phyloP scores from a whole-genome alignment of 1,140 invertebrate genomes.

The Scaptodrosophila lebanonensis region DNA sequence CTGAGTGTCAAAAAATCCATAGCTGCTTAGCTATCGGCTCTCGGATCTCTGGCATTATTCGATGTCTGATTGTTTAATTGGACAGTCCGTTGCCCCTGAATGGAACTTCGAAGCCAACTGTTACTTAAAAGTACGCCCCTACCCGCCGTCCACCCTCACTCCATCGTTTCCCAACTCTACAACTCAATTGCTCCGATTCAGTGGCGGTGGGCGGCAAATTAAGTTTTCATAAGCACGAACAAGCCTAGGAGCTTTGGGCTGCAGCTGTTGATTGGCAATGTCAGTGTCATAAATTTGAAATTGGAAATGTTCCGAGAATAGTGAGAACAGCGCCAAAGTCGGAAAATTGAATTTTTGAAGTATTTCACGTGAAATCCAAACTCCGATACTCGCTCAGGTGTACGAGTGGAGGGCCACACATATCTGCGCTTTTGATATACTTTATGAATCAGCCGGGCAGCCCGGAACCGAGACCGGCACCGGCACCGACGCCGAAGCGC shows the following conservation, averaged over 20 bases:
- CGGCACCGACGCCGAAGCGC: background rate
- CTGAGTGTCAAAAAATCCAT: no score
- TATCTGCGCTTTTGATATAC: conserved; percentile 55
- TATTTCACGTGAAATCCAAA: conserved; percentile 38
- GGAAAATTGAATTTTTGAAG: conserved; percentile 63
- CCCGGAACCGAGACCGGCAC: background rate
- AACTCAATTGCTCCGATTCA: conserved; percentile 40
- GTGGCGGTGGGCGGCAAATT: conserved; percentile 38
- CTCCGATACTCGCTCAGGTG: conserved; percentile 24
- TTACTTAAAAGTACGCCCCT: background rate
- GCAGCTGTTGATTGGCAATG: conserved; percentile 40
- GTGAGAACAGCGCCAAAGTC: no score
- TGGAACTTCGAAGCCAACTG: conserved; percentile 12
- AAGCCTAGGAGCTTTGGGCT: conserved; percentile 8
- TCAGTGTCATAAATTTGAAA: conserved; percentile 54
- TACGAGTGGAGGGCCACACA: no score
- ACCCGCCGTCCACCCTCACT: background rate
- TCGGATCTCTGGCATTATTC: background rate
- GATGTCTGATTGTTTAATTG: conserved; percentile 60
- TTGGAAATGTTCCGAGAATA: no score
- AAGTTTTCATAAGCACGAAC: conserved; percentile 57
- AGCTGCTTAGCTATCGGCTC: conserved; percentile 41
- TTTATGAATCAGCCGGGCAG: conserved; percentile 57
- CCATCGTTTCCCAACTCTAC: conserved; percentile 13
- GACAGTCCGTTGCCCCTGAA: conserved; percentile 7